These are phyloP conservation scores for Apodemus agrarius DNA, from an alignment of 2,797 vertebrate genomes.

Conservation along the genomic window DNA sequence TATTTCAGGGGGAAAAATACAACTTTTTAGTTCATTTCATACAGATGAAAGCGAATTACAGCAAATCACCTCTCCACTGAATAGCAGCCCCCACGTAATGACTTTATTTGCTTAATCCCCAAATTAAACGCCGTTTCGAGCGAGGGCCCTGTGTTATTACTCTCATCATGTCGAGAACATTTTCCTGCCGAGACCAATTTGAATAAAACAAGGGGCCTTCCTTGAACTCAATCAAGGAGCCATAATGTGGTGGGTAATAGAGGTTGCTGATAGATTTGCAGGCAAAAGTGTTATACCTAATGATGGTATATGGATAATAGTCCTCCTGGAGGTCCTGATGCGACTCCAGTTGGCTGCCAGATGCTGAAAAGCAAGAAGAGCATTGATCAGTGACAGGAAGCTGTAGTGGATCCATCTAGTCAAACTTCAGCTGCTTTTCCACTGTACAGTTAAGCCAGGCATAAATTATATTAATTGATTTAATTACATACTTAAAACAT, in stretches of 20 bases:
- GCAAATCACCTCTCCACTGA: conserved; percentile 95
- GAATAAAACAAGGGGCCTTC: conserved; percentile 96
- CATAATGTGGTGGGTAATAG: conserved; percentile 95
- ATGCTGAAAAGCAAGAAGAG: conserved; percentile 96
- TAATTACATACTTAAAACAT: conserved; percentile 99
- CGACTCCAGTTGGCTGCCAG: conserved; percentile 99
- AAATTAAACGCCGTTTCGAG: conserved; percentile 97
- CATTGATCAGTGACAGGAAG: conserved; percentile 95
- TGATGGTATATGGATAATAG: conserved; percentile 99
- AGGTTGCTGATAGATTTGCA: conserved; percentile 95
- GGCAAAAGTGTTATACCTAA: conserved; percentile 97
- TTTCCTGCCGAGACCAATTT: conserved; percentile 99
- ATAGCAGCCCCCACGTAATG: conserved; percentile 95
- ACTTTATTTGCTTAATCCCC: conserved; percentile 99
- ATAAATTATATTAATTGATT: conserved; percentile 99
- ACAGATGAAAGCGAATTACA: conserved; percentile 94
- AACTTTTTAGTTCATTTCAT: conserved; percentile 95
- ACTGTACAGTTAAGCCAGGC: conserved; percentile 98
- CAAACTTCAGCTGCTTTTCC: conserved; percentile 93
- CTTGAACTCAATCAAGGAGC: conserved; percentile 96
- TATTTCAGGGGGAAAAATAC: conserved; percentile 86
- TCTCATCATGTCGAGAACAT: conserved; percentile 97
- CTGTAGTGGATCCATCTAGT: conserved; percentile 92
- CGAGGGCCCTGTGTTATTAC: conserved; percentile 94
- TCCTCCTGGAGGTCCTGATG: conserved; percentile 98